phyloP scores from a whole-genome alignment of 1,140 invertebrate genomes.

The Argopecten irradians region DNA sequence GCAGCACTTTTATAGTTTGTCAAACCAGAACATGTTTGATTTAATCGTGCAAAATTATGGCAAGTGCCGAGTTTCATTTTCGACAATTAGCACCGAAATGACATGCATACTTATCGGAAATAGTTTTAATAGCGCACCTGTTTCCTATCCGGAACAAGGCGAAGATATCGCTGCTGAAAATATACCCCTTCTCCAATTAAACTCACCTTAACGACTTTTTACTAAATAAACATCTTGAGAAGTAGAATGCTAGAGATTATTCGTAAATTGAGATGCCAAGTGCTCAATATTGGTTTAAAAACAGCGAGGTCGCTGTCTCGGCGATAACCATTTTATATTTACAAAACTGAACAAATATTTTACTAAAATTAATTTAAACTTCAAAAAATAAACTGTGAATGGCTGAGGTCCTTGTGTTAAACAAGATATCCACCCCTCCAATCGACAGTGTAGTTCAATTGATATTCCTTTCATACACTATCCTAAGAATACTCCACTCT shows the following conservation, averaged over 20 bases:
- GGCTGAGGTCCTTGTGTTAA: not conserved
- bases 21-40: not conserved
- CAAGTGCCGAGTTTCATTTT: not conserved
- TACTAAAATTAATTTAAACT: slow-evolving; percentile 19
- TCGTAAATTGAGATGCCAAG: slow-evolving; percentile 1
- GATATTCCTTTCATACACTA: not conserved
- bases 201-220: not conserved
- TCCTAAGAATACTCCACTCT: not conserved
- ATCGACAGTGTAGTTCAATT: not conserved
- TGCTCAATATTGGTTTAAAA: not conserved
- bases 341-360: slow-evolving; percentile 12
- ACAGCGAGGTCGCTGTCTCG: not conserved
- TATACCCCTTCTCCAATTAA: not conserved
- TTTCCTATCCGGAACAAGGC: not conserved
- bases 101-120: not conserved
- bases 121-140: not conserved
- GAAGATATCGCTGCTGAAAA: not conserved
- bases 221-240: not conserved
- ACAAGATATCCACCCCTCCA: slow-evolving; percentile 8
- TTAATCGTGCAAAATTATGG: not conserved
- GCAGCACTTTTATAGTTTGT: not conserved
- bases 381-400: not conserved
- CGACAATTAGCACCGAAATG: not conserved
- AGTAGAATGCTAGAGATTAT: not conserved
- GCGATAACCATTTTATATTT: slow-evolving; percentile 18